phyloP scores from a whole-genome alignment of 2,888 invertebrate species.

The Blastobasis adustella region DNA sequence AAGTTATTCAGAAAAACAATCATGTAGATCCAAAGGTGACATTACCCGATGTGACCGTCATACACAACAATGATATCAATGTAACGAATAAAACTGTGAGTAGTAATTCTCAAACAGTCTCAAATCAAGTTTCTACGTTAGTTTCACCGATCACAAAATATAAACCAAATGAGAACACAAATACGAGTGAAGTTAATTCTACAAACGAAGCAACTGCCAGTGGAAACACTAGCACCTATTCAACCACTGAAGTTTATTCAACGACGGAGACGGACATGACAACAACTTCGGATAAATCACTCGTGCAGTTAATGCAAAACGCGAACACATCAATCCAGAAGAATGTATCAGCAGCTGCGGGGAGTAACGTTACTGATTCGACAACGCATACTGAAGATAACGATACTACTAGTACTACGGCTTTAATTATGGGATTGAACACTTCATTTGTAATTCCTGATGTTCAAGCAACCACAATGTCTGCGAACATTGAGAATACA shows the following conservation, averaged over 20 bases:
- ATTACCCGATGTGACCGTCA: no score
- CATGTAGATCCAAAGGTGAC: background rate
- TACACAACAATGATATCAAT: no score
- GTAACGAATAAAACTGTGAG: no score
- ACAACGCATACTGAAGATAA: slow-evolving; percentile 6
- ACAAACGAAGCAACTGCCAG: background rate
- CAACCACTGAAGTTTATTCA: background rate
- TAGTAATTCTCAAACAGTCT: background rate
- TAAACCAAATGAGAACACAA: background rate
- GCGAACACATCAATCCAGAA: background rate
- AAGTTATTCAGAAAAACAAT: slow-evolving; percentile 7
- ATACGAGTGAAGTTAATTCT: background rate
- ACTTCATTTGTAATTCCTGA: no score
- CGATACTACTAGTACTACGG: slow-evolving; percentile 3
- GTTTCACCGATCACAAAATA: background rate
- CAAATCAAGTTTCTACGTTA: background rate
- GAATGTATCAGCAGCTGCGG: background rate
- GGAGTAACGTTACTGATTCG: background rate
- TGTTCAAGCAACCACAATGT: no score
- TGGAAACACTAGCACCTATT: background rate
- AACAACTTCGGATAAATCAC: background rate
- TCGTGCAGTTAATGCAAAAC: background rate
- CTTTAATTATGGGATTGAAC: background rate
- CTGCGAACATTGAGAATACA: no score
- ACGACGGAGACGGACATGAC: background rate